Evolutionary conservation across 2,113 vertebrate species (phyloP), one percentile per base, ranked within the genome.

Genomic region (Heteronetta atricapilla): DNA sequence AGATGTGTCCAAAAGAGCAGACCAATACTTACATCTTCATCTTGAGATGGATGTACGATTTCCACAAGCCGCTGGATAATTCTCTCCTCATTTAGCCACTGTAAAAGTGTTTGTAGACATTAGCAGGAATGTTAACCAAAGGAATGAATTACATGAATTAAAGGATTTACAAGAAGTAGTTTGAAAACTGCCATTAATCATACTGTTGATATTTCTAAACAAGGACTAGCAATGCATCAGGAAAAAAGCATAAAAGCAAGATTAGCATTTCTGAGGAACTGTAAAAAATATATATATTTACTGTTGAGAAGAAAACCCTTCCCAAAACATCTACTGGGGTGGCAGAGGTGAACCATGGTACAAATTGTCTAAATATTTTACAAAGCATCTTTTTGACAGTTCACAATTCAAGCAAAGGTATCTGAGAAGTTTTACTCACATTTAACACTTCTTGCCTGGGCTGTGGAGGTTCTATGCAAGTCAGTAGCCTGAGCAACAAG

Each of bases 11-110:
- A n/a, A 36, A 22, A 28, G 46, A 82, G 8, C 68, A 88, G 11
- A 78, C 3, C 13, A 74, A 55, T 85, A 98, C 99, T 99, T 97
- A 99, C 99, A 96, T 99, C 99, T 97, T 99, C 99, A 97, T 99
- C 99, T 97, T 99, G 99, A 97, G 98, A 99, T 0, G 99, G 98
- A 87, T 99, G 99, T 52, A 99, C 98, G 82, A 99, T 99, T 94
- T 99, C 99, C 94, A 99, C 99, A 81, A 99, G 98, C 79, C 99
- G 98, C 97, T 99, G 99, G 96, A 99, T 99, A 91, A 99, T 98
- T 89, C 98, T 99, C 97, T 99, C 99, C 96, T 99, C 99, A 86
- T 99, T 99, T 85, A 99, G 95, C 99, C 99, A 99, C 99, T 99
- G 96, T 31, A 97, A 97, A 95, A 97, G 76, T 3, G 20, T 92